Conservation (phyloP, 2,888 invertebrate genomes). For the Xanthorhoe designata region DNA sequence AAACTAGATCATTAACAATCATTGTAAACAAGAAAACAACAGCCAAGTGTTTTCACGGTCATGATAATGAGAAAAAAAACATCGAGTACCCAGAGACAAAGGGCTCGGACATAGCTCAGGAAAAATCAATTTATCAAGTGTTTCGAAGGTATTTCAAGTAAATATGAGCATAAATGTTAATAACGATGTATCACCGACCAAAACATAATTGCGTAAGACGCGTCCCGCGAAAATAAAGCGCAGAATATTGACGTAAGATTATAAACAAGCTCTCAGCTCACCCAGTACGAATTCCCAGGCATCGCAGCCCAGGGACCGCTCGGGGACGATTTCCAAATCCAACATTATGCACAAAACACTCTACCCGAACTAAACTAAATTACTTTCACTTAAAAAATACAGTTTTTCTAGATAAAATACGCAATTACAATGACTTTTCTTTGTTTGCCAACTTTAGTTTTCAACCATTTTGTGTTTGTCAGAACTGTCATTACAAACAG, state of each 20-base stretch:
- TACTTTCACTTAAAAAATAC: conserved; percentile 77
- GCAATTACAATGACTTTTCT: conserved; percentile 82
- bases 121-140: conserved; percentile 72
- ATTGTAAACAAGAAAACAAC: conserved; percentile 67
- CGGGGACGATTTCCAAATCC: conserved; percentile 98
- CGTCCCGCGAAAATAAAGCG: conserved; percentile 78
- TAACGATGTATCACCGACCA: conserved; percentile 43
- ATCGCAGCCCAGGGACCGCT: conserved; percentile 97
- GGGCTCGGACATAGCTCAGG: conserved; percentile 52
- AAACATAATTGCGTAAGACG: conserved; percentile 78
- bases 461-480: conserved; percentile 86
- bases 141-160: conserved; percentile 16
- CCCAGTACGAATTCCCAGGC: conserved; percentile 99
- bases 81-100: conserved; percentile 78
- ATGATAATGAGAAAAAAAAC: conserved; percentile 74
- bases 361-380: conserved; percentile 92
- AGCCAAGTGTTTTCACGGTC: conserved; percentile 77
- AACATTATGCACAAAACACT: conserved; percentile 91
- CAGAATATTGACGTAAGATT: conserved; percentile 81
- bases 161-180: conserved; percentile 27
- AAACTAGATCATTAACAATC: conserved; percentile 36
- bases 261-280: conserved; percentile 79
- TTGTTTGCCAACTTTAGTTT: conserved; percentile 86
- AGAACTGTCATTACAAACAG: conserved; percentile 87
- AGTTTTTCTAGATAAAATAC: conserved; percentile 71